Percentiles rank a stretch among this genome's conserved stretches.
phyloP scores from a whole-genome alignment of 2,113 vertebrate species.

The Riparia riparia region DNA sequence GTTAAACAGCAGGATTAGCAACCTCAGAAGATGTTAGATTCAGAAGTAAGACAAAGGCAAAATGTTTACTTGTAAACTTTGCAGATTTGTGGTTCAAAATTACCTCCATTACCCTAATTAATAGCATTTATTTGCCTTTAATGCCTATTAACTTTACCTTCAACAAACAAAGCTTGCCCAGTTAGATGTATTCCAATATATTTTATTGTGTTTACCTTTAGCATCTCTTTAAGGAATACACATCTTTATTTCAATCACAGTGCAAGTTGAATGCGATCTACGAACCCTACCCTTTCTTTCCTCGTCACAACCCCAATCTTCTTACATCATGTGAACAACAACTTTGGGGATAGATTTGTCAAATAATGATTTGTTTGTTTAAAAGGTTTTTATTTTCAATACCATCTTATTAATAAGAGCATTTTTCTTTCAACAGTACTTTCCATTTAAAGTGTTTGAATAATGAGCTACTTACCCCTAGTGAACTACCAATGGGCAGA shows the following conservation, averaged over 20 bases:
- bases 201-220: not conserved
- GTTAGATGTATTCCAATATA: not conserved
- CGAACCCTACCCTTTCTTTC: not conserved
- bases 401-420: not conserved
- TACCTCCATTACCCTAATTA: not conserved
- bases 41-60: not conserved
- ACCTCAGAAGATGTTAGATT: not conserved
- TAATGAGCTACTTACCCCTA: slow-evolving; percentile 19
- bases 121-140: not conserved
- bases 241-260: not conserved
- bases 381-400: not conserved
- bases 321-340: not conserved
- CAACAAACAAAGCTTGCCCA: not conserved
- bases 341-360: not conserved
- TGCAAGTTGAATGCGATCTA: not conserved
- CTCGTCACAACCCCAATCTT: not conserved
- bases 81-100: not conserved
- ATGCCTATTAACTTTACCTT: not conserved
- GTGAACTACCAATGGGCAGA: slow-evolving; percentile 17
- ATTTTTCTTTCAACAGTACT: slow-evolving; percentile 12
- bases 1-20: not conserved
- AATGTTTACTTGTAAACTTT: not conserved
- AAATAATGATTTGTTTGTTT: not conserved
- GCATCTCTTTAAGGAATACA: not conserved
- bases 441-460: not conserved